Base-by-base conservation (phyloP, 1,140 invertebrate genomes). In the Dryas iulia region DNA sequence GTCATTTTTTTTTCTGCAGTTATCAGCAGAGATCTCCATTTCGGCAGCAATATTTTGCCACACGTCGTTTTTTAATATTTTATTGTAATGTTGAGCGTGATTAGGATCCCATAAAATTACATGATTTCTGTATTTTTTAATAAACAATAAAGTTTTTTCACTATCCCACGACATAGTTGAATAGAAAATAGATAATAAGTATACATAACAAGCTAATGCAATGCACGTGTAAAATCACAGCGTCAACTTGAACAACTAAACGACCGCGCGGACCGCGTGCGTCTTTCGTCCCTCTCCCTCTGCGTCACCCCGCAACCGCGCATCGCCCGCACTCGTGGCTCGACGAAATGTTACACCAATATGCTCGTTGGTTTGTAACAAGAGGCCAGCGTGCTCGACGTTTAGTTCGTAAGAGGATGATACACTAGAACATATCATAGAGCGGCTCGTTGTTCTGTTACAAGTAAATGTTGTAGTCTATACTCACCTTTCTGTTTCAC, bases 401-500 rank as follows among this genome's bases (percentile, higher is more conserved):
- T n/a, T n/a, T n/a, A n/a, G n/a, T n/a, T n/a, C n/a, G n/a, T n/a
- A 53, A 53, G 47, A 53, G 47, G 18, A 53, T 53, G 47, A 53
- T 53, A 53, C 47, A 53, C 47, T 53, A 53, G 47, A 53, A 54
- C 23, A 54, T 53, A 53, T 54, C 53, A 54, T 54, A 54, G 53
- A 54, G 21, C 53, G 53, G 53, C 53, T 54, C 53, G 53, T 54
- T 54, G 53, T 25, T 54, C 53, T 54, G 53, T 54, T 54, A 25
- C 53, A 54, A 54, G 53, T 54, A 54, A 54, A 54, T 54, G 53
- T 54, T 54, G 53, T 54, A 54, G 53, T 54, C 53, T 54, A 54
- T 54, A 54, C 53, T 54, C 53, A 54, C 53, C 53, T 54, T n/a
- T 52, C 31, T n/a, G n/a, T n/a, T n/a, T n/a, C n/a, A n/a, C n/a